A percentile compares a stretch with the other conserved stretches of the same genome.
These are phyloP conservation scores for Oenanthe oenanthe DNA, from an alignment of 2,113 vertebrate species.

Conservation along the genomic window DNA sequence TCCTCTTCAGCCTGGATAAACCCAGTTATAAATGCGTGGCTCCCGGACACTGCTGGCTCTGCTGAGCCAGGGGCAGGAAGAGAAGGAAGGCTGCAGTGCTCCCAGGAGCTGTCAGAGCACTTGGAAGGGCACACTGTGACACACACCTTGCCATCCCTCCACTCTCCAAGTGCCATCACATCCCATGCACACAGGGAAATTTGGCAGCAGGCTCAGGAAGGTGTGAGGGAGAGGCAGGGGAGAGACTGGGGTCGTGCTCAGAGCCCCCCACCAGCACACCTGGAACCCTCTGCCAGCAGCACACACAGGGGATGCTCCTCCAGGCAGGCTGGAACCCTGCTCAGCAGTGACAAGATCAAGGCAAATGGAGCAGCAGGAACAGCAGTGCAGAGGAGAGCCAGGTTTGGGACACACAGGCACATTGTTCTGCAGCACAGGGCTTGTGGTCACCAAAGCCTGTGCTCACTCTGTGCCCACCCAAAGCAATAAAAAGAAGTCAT, in stretches of 20 bases:
- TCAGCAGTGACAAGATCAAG: background rate
- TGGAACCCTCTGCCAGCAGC: fast-evolving
- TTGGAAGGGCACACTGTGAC: background rate
- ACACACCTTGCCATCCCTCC: background rate
- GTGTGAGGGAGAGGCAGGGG: background rate
- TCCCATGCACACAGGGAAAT: background rate
- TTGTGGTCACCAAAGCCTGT: background rate
- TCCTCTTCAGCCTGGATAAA: background rate
- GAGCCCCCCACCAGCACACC: background rate
- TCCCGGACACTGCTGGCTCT: fast-evolving
- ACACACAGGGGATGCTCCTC: background rate
- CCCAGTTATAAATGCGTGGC: fast-evolving
- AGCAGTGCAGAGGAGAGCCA: background rate
- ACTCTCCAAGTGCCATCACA: fast-evolving
- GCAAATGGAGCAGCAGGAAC: background rate
- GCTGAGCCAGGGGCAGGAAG: background rate
- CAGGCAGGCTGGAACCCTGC: fast-evolving
- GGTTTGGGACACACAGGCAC: background rate
- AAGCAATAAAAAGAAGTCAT: background rate
- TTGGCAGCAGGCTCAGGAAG: background rate
- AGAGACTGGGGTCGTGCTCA: background rate
- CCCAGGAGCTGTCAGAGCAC: background rate
- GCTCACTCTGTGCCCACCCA: background rate
- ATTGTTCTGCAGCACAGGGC: fast-evolving
- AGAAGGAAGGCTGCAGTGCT: background rate